These are phyloP conservation scores for Cremastinae sp. DNA, from an alignment of 2,888 invertebrate species.

Conservation along the genomic window DNA sequence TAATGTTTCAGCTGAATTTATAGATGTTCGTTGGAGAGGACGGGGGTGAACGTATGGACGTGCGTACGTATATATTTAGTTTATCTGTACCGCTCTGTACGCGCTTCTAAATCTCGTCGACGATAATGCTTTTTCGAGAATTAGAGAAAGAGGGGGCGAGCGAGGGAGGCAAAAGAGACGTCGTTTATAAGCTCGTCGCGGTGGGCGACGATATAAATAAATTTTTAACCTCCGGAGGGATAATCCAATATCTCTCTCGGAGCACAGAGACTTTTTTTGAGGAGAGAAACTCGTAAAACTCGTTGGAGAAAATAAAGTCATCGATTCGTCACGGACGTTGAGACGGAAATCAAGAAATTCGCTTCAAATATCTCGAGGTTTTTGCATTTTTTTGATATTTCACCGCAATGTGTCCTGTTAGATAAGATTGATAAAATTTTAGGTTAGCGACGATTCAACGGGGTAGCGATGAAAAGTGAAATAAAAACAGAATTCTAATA, in stretches of 20 bases:
- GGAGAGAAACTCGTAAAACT: conserved; percentile 1
- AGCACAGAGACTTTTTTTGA: conserved; percentile 48
- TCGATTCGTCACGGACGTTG: conserved; percentile 26
- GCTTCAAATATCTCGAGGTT: too few relatives aligned
- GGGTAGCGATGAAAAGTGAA: neutral
- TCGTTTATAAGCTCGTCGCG: conserved; percentile 38
- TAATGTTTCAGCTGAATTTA: too few relatives aligned
- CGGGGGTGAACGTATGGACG: neutral
- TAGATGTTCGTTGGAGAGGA: neutral
- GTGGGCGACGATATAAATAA: conserved; percentile 56
- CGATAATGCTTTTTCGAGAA: conserved; percentile 54
- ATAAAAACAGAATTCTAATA: neutral
- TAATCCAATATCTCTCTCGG: conserved; percentile 43
- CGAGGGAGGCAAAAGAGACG: conserved; percentile 11
- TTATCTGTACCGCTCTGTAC: conserved; percentile 11
- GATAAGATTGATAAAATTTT: conserved; percentile 1
- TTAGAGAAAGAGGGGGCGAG: conserved; percentile 30
- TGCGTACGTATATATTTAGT: neutral
- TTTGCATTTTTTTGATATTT: conserved; percentile 34
- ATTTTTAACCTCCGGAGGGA: conserved; percentile 36
- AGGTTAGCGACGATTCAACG: neutral
- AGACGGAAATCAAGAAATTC: conserved; percentile 27
- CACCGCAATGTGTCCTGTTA: conserved; percentile 11
- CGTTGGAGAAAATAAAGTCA: conserved; percentile 39
- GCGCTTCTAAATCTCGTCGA: conserved; percentile 23